Percentiles rank a stretch among this genome's conserved stretches.
These are phyloP conservation scores for Barypeithes pellucidus DNA, from an alignment of 2,888 invertebrate genomes.

Conservation along the genomic window DNA sequence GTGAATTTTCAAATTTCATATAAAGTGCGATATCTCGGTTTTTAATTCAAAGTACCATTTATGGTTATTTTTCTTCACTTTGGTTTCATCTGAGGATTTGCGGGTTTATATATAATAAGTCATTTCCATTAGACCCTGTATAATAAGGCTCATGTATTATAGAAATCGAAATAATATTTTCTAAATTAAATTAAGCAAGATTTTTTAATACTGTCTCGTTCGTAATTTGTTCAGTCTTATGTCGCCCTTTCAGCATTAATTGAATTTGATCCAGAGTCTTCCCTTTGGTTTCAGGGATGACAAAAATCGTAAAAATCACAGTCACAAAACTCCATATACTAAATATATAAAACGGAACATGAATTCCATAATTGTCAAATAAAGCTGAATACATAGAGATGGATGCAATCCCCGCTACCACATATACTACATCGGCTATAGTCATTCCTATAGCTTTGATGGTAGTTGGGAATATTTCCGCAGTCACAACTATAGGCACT, in stretches of 20 bases:
- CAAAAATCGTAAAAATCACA: constrained; percentile 63
- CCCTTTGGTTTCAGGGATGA: constrained; percentile 67
- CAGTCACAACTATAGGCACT: constrained; percentile 68
- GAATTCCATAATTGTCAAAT: constrained; percentile 60
- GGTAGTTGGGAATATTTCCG: constrained; percentile 56
- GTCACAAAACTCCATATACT: constrained; percentile 63
- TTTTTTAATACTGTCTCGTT: neutral
- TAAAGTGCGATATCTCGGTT: no score
- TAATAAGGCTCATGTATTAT: no score
- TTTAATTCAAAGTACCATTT: no score
- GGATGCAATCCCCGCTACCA: constrained; percentile 63
- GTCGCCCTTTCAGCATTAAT: constrained; percentile 60
- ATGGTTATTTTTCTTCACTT: no score
- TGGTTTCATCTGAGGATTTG: no score
- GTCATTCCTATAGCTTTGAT: constrained; percentile 69
- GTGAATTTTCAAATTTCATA: no score
- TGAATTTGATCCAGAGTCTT: constrained; percentile 64
- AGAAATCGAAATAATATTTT: no score
- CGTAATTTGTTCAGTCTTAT: constrained; percentile 4
- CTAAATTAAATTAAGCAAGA: neutral
- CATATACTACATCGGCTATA: constrained; percentile 65
- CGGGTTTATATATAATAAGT: no score
- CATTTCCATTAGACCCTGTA: no score
- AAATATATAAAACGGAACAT: constrained; percentile 67
- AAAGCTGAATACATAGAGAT: constrained; percentile 64